Conservation (phyloP, 92 coral and sea anemone genomes). For the Hydrozoanthus gracilis region DNA sequence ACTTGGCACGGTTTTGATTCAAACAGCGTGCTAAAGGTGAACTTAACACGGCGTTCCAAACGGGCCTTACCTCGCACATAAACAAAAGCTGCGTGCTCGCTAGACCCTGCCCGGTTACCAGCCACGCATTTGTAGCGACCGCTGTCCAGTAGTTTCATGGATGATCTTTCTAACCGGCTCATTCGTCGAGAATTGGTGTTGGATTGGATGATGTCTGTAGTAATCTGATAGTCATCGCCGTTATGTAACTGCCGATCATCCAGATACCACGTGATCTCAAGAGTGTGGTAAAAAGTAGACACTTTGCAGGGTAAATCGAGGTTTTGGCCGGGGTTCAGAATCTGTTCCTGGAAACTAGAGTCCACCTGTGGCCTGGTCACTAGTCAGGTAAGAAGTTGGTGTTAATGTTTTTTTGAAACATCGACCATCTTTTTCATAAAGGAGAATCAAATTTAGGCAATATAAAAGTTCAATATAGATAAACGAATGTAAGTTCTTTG, state of each 20-base stretch:
- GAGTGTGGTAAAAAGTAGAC: conserved; percentile 55
- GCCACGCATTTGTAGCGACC: conserved; percentile 89
- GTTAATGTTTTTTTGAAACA: not conserved
- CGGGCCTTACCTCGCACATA: conserved; percentile 73
- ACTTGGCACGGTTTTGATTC: too few species aligned
- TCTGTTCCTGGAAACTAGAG: conserved; percentile 41
- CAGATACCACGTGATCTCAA: conserved; percentile 80
- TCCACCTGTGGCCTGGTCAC: conserved; percentile 45
- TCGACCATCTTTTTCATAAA: too few species aligned
- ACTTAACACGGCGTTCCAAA: too few species aligned
- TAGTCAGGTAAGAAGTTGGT: not conserved
- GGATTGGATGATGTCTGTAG: conserved; percentile 35
- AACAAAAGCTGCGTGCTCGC: conserved; percentile 75
- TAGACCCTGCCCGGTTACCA: conserved; percentile 79
- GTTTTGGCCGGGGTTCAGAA: conserved; percentile 62
- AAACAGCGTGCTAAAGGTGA: too few species aligned
- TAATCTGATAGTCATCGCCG: conserved; percentile 58
- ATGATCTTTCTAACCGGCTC: conserved; percentile 63
- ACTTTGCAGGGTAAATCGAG: conserved; percentile 79
- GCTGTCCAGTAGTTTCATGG: conserved; percentile 74
- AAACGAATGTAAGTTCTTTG: too few species aligned
- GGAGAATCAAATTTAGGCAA: too few species aligned
- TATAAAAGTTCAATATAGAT: too few species aligned
- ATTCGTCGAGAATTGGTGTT: conserved; percentile 21
- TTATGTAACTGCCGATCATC: conserved; percentile 63